Conservation (phyloP, 2,888 invertebrate genomes). For the Neoascia interrupta region DNA sequence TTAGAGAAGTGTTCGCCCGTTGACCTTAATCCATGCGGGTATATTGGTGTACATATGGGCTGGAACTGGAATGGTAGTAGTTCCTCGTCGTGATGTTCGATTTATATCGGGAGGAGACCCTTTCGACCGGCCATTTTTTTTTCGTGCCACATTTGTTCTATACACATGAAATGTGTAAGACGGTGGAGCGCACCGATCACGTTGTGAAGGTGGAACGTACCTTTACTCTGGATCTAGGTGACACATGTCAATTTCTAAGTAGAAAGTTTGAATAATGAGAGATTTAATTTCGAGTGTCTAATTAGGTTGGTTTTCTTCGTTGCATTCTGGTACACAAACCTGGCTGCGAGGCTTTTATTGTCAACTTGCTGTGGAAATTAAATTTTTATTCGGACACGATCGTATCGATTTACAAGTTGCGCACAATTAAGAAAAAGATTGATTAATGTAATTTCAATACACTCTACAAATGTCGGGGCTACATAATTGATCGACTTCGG, state of each 20-base stretch:
- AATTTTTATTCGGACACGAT: no score
- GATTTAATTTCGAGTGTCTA: slow-evolving; percentile 58
- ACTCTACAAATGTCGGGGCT: no score
- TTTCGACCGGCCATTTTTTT: slow-evolving; percentile 61
- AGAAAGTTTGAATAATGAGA: slow-evolving; percentile 68
- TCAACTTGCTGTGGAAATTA: no score
- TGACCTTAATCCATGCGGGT: slow-evolving; percentile 64
- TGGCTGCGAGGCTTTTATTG: neutral
- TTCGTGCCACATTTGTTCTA: slow-evolving; percentile 50
- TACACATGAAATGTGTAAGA: slow-evolving; percentile 29
- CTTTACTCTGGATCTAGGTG: slow-evolving; percentile 57
- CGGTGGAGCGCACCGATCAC: no score
- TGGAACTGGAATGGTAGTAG: slow-evolving; percentile 34
- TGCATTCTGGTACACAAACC: neutral
- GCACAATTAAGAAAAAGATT: no score
- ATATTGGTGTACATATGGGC: slow-evolving; percentile 33
- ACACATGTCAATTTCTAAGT: slow-evolving; percentile 68
- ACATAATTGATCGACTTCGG: no score
- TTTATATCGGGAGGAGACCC: slow-evolving; percentile 68
- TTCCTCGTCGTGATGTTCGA: slow-evolving; percentile 67
- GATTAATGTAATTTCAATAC: no score
- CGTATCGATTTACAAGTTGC: no score
- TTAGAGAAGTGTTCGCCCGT: slow-evolving; percentile 69
- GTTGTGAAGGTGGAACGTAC: slow-evolving; percentile 57
- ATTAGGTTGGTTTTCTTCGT: slow-evolving; percentile 35